Percentiles rank a stretch among this genome's conserved stretches.
Conservation (phyloP, 2,888 invertebrate genomes). For the Luperina nickerlii region DNA sequence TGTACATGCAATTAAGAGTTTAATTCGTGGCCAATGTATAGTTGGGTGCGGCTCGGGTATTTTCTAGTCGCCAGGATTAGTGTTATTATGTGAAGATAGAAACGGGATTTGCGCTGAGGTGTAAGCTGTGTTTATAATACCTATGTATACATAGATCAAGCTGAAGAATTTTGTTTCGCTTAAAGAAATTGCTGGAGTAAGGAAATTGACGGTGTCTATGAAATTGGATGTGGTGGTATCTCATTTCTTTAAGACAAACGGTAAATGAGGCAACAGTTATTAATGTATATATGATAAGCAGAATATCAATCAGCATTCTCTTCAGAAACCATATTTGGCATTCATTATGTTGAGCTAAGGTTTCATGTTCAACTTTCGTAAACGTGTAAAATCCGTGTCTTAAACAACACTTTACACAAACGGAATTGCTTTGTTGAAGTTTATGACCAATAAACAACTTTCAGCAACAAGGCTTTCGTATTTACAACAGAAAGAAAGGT, state of each 20-base stretch:
- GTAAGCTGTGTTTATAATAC: constrained; percentile 59
- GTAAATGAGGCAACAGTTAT: constrained; percentile 23
- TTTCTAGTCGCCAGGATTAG: constrained; percentile 65
- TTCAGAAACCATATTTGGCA: constrained; percentile 11
- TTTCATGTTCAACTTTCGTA: constrained; percentile 15
- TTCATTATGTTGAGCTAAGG: background rate
- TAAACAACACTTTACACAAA: constrained; percentile 9
- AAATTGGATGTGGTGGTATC: constrained; percentile 47
- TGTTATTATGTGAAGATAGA: constrained; percentile 66
- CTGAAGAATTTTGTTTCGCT: constrained; percentile 53
- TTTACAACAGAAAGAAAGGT: constrained; percentile 51
- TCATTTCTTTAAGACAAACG: constrained; percentile 21
- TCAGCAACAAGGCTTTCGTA: constrained; percentile 19
- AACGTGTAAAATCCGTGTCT: constrained; percentile 10
- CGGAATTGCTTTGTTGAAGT: constrained; percentile 21
- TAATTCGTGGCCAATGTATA: constrained; percentile 61
- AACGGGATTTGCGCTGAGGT: constrained; percentile 65
- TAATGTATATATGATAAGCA: constrained; percentile 7
- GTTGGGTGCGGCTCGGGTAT: constrained; percentile 54
- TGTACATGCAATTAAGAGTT: constrained; percentile 77
- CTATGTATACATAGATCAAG: constrained; percentile 51
- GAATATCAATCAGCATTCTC: background rate
- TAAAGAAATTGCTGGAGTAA: constrained; percentile 52
- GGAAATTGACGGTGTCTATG: constrained; percentile 42
- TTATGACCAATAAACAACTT: constrained; percentile 34